phyloP scores from a whole-genome alignment of 2,113 vertebrate species.

The Sula dactylatra region DNA sequence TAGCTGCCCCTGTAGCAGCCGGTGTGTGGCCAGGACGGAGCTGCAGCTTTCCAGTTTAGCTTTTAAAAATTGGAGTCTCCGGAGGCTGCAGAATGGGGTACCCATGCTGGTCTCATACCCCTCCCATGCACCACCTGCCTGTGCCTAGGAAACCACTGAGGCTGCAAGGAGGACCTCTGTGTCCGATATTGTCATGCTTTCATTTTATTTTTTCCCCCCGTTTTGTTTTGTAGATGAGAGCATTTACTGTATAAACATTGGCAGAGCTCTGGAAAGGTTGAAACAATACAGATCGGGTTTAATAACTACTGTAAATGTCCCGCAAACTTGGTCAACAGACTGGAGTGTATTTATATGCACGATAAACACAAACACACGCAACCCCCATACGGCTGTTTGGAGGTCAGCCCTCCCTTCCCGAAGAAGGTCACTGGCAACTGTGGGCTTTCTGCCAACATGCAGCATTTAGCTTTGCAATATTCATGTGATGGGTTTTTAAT shows the following conservation, averaged over 20 bases:
- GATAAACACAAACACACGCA: conserved; percentile 58
- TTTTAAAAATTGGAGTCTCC: background rate
- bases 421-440: conserved; percentile 46
- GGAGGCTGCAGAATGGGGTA: background rate
- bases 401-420: conserved; percentile 31
- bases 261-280: conserved; percentile 48
- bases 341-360: background rate
- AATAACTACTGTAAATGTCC: conserved; percentile 68
- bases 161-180: background rate
- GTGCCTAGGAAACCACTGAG: background rate
- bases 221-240: background rate
- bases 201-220: background rate
- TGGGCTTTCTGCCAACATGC: conserved; percentile 36
- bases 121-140: background rate
- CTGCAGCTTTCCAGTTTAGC: background rate
- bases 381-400: background rate
- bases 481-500: conserved; percentile 51
- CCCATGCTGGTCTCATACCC: background rate
- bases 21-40: background rate
- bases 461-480: conserved; percentile 63
- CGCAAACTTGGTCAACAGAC: conserved; percentile 43
- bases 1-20: rapidly evolving
- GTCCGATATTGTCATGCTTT: background rate
- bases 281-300: conserved; percentile 57
- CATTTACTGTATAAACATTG: conserved; percentile 31